phyloP scores from a whole-genome alignment of 2,113 vertebrate genomes.

The Caloenas nicobarica region DNA sequence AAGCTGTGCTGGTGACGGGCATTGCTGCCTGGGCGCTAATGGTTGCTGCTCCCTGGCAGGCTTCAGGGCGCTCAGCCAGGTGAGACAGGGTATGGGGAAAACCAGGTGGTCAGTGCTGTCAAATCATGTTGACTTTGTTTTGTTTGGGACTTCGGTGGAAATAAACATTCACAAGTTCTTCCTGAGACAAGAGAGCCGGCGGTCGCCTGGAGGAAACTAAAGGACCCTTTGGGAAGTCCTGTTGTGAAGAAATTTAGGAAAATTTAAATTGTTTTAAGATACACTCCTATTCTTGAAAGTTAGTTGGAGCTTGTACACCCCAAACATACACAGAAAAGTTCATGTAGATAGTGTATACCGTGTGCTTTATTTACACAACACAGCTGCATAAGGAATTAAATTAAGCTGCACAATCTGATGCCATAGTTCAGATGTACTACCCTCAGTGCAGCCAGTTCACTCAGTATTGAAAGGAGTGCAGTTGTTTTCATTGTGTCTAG shows the following conservation, averaged over 20 bases:
- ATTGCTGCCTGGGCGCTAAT: accelerated
- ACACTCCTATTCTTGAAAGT: accelerated
- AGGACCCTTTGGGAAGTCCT: neutral
- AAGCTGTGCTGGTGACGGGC: neutral
- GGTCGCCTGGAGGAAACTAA: neutral
- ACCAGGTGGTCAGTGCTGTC: neutral
- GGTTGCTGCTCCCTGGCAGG: neutral
- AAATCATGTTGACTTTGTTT: neutral
- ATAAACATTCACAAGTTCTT: neutral
- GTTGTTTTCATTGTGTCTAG: neutral
- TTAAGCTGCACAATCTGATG: neutral
- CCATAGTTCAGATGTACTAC: accelerated
- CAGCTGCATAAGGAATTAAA: neutral
- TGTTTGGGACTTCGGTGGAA: neutral
- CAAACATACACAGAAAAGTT: neutral
- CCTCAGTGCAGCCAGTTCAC: neutral
- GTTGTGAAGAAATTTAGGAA: neutral
- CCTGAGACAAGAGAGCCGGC: accelerated
- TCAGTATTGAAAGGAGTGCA: neutral
- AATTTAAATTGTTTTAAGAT: neutral
- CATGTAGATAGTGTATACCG: accelerated
- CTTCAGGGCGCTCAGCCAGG: neutral
- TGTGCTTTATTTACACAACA: neutral
- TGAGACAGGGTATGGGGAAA: neutral
- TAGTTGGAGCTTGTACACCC: neutral